phyloP scores from a whole-genome alignment of 2,888 invertebrate species.

The Desoria tigrina region DNA sequence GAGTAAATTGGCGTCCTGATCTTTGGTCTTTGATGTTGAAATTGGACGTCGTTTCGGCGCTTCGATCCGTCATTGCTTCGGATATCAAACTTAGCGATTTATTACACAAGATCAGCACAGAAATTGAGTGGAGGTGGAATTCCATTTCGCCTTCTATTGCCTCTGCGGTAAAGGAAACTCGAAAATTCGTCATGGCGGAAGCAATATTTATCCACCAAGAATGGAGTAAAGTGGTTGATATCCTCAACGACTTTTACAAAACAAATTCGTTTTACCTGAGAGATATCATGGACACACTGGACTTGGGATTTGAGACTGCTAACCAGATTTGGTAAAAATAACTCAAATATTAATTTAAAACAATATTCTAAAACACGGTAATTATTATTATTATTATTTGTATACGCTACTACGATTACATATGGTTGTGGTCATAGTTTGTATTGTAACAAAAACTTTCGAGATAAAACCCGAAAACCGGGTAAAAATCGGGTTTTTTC shows the following conservation, averaged over 20 bases:
- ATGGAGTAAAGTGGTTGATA: slow-evolving; percentile 33
- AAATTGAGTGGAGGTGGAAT: slow-evolving; percentile 40
- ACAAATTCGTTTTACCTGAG: slow-evolving; percentile 54
- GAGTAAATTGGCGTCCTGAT: slow-evolving; percentile 54
- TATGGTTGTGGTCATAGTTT: too few species aligned
- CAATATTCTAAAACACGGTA: too few species aligned
- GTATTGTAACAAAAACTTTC: too few species aligned
- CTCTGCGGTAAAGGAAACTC: slow-evolving; percentile 1
- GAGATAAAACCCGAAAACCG: too few species aligned
- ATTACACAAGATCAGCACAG: slow-evolving; percentile 27
- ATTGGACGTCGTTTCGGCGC: slow-evolving; percentile 15
- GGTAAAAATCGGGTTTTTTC: too few species aligned
- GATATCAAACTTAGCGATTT: slow-evolving; percentile 18
- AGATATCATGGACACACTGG: too few species aligned
- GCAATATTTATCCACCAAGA: slow-evolving; percentile 43
- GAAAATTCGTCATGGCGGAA: slow-evolving; percentile 25
- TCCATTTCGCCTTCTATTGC: slow-evolving; percentile 29
- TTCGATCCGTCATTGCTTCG: slow-evolving; percentile 11
- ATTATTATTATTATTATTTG: too few species aligned
- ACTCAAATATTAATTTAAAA: too few species aligned
- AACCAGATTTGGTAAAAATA: too few species aligned
- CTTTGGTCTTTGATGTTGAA: slow-evolving; percentile 29
- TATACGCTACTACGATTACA: too few species aligned
- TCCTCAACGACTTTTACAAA: slow-evolving; percentile 47
- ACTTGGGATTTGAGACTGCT: too few species aligned